Base-by-base conservation (phyloP, 2,797 vertebrate genomes). In the Myotis daubentonii region DNA sequence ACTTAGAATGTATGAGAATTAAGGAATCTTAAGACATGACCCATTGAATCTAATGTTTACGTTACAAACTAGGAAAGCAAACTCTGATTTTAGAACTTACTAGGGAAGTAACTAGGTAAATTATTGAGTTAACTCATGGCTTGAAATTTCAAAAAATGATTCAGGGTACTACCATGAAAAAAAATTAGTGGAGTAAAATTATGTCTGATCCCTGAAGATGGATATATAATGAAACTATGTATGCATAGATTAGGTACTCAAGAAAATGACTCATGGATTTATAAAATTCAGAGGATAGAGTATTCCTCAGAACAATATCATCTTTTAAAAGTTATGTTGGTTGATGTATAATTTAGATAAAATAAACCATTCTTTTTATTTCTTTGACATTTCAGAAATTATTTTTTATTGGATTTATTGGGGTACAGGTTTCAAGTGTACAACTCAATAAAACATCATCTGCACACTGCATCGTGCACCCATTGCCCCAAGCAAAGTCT, bases 121-220 rank as follows among this genome's bases (percentile, higher is more conserved):
- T 96, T 92, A 49, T 55, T 89, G 23, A 83, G 66, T 92, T 94
- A 2, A 83, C 8, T 83, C 47, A 86, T 93, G 65, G 81, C 49
- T 88, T 94, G 19, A 95, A 94, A 71, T 74, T 94, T 89, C 15
- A 62, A 72, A 94, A 96, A 79, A 57, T 86, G 38, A 91, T 93
- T 88, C 85, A 57, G 75, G 80, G 80, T 76, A 80, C 47, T 93
- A 62, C 9, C 28, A 83, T 79, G 36, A 84, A 97, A 87, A 86
- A 91, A 96, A 96, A 86, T 81, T 93, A 93, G 91, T 92, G 66
- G n/a, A 87, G 25, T 51, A 92, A 95, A 96, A 94, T 89, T 79
- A 74, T 71, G 16, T 93, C 41, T 71, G 65, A 68, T 92, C 60
- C 82, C 33, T 85, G 96, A 95, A 85, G 62, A 75, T 86, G 85